Evolutionary conservation across 2,888 invertebrate species (phyloP).

Genomic region (Sphaerophoria taeniata): DNA sequence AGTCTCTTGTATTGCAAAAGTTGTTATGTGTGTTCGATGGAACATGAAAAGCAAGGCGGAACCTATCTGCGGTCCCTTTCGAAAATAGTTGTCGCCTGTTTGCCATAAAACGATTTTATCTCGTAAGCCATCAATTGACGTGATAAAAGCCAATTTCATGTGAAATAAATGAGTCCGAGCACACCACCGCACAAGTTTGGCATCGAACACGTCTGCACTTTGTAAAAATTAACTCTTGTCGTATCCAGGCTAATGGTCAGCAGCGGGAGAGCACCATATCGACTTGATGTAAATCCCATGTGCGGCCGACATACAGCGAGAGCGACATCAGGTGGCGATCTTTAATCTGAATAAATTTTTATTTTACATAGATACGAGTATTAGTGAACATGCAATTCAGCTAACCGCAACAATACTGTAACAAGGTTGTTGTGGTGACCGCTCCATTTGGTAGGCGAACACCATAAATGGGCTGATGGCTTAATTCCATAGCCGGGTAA

Average conservation of each 20-base stretch:
- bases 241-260: slow-evolving; percentile 18
- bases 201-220: slow-evolving; percentile 16
- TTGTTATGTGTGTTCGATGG: slow-evolving; percentile 10
- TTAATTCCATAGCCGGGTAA: slow-evolving; percentile 54
- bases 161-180: slow-evolving; percentile 67
- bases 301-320: neutral
- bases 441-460: slow-evolving; percentile 65
- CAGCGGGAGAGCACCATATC: slow-evolving; percentile 19
- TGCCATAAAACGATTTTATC: slow-evolving; percentile 71
- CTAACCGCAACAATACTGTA: slow-evolving; percentile 14
- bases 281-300: slow-evolving; percentile 1
- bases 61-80: slow-evolving; percentile 53
- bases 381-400: slow-evolving; percentile 58
- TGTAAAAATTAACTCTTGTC: slow-evolving; percentile 67
- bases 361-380: slow-evolving; percentile 70
- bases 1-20: slow-evolving; percentile 55
- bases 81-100: slow-evolving; percentile 63
- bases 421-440: slow-evolving; percentile 50
- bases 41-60: slow-evolving; percentile 27
- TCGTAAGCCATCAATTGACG: slow-evolving; percentile 70
- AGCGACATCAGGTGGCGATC: slow-evolving; percentile 63
- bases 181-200: slow-evolving; percentile 25
- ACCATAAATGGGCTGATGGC: slow-evolving; percentile 73
- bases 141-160: slow-evolving; percentile 71
- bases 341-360: slow-evolving; percentile 70